phyloP scores from a whole-genome alignment of 2,113 vertebrate genomes.

The Tympanuchus pallidicinctus region DNA sequence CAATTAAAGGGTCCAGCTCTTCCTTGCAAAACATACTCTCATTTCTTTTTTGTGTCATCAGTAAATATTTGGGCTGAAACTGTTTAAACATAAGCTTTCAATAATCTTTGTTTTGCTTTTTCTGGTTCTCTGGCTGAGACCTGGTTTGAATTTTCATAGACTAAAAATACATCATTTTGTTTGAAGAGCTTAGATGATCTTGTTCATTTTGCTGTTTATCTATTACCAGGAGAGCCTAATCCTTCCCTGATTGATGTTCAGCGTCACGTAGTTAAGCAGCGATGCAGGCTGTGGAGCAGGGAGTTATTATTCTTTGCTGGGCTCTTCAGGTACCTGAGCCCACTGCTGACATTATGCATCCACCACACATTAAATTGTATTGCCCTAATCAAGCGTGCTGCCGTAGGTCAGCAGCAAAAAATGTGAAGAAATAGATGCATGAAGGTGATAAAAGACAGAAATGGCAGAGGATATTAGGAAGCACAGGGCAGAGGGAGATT shows the following conservation, averaged over 20 bases:
- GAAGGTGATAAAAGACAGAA: neutral
- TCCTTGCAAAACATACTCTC: slow-evolving; percentile 5
- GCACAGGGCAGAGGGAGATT: neutral
- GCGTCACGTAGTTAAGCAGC: neutral
- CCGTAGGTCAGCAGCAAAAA: neutral
- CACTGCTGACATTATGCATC: neutral
- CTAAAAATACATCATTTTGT: neutral
- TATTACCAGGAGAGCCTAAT: slow-evolving; percentile 14
- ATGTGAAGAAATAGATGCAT: neutral
- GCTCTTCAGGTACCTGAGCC: neutral
- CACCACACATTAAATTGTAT: neutral
- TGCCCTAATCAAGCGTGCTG: neutral
- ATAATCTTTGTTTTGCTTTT: slow-evolving; percentile 48
- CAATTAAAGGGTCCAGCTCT: slow-evolving; percentile 21
- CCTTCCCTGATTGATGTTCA: neutral
- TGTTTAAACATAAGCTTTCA: slow-evolving; percentile 64
- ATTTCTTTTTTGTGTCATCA: neutral
- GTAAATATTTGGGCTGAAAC: slow-evolving; percentile 65
- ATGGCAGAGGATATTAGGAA: neutral
- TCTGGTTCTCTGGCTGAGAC: neutral
- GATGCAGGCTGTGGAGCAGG: neutral
- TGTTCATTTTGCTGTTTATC: slow-evolving; percentile 27
- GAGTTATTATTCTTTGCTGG: neutral
- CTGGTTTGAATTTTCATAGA: neutral
- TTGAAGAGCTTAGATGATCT: slow-evolving; percentile 32